Evolutionary conservation across 2,113 vertebrate species (phyloP).

Genomic region (Carlito syrichta): DNA sequence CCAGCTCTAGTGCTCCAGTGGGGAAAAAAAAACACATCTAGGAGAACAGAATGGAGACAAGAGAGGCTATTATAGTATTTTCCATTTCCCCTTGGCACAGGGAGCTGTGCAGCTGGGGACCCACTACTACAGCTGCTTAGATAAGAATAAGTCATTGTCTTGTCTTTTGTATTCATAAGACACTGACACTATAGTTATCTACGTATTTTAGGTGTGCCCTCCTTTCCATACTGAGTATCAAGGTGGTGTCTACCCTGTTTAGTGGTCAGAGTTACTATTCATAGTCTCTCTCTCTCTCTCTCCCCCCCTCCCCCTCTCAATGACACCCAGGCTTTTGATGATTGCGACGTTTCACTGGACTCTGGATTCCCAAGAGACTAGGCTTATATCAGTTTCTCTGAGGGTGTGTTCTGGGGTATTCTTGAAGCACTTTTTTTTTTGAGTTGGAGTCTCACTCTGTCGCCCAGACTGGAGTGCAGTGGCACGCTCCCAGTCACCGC

Average conservation of each 20-base stretch:
- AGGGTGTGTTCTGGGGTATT: not conserved
- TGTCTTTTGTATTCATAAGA: constrained; percentile 25
- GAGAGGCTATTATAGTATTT: constrained; percentile 34
- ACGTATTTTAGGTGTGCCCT: not conserved
- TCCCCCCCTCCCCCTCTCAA: not conserved
- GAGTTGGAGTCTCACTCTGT: too few species aligned
- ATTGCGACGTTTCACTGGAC: not conserved
- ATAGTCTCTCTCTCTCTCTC: not conserved
- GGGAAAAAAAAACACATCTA: not conserved
- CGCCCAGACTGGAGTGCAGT: too few species aligned
- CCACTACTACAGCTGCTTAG: not conserved
- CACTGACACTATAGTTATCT: not conserved
- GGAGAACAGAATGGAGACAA: constrained; percentile 38
- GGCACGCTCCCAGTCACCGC: too few species aligned
- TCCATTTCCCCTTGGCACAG: constrained; percentile 49
- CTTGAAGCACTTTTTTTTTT: constrained; percentile 14
- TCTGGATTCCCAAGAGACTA: constrained; percentile 12
- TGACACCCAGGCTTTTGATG: not conserved
- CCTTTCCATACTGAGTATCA: not conserved
- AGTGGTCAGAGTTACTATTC: not conserved
- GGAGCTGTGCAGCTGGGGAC: not conserved
- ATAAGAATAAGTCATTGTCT: constrained; percentile 50
- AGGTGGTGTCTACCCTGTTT: not conserved
- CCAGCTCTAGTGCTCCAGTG: not conserved
- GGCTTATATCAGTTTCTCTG: not conserved